Percentiles rank a stretch among this genome's conserved stretches.
phyloP scores from a whole-genome alignment of 2,113 vertebrate genomes.

The Syrmaticus mikado region DNA sequence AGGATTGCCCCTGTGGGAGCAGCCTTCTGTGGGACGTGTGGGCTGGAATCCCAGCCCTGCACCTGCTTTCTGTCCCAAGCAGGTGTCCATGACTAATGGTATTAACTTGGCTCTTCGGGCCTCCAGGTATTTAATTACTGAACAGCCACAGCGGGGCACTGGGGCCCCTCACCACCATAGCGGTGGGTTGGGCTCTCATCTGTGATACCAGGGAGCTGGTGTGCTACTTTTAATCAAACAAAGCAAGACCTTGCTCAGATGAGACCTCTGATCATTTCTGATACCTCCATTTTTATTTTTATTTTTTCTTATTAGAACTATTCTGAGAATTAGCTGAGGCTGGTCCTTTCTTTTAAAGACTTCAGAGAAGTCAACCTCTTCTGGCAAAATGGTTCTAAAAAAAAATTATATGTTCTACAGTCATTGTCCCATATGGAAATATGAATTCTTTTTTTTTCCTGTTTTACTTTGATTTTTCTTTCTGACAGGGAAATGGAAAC shows the following conservation, averaged over 20 bases:
- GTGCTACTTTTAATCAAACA: background rate
- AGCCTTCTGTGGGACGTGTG: background rate
- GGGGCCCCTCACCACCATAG: background rate
- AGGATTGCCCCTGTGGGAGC: background rate
- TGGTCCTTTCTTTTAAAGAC: background rate
- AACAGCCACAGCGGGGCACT: background rate
- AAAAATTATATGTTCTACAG: accelerated
- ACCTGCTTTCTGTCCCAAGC: background rate
- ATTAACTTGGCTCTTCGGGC: background rate
- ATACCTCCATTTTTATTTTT: background rate
- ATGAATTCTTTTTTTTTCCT: background rate
- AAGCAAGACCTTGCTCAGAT: background rate
- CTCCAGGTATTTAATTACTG: constrained; percentile 16
- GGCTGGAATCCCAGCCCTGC: background rate
- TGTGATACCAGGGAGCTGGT: accelerated
- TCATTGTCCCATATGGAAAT: background rate
- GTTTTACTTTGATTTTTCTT: background rate
- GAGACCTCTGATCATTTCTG: accelerated
- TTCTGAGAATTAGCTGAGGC: background rate
- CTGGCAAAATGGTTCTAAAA: background rate
- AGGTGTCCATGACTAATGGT: background rate
- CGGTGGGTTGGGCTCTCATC: accelerated
- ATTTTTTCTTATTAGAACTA: background rate
- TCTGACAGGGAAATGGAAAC: background rate
- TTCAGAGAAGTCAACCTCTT: background rate